A percentile compares a stretch with the other conserved stretches of the same genome.
Conservation (phyloP, 30 jellyfish, hydroid and myxozoan genomes). For the Catostylus mosaicus region DNA sequence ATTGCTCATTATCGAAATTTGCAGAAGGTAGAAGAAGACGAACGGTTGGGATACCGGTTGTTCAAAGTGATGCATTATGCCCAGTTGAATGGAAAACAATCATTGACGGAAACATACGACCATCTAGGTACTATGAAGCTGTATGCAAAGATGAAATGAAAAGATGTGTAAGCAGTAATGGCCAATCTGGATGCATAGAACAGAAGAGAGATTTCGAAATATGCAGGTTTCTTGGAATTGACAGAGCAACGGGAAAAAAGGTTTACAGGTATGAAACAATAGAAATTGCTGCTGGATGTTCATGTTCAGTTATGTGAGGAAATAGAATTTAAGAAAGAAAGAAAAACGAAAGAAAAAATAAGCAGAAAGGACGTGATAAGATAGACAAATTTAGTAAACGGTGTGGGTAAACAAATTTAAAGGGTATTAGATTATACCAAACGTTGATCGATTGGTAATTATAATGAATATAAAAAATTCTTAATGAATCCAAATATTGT, state of each 20-base stretch:
- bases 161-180: constrained; percentile 20
- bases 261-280: constrained; percentile 2
- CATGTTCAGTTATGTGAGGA: constrained; percentile 6
- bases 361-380: too few species aligned
- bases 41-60: too few species aligned
- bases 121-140: constrained; percentile 20
- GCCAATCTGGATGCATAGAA: constrained; percentile 30
- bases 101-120: constrained; percentile 20
- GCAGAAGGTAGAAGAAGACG: too few species aligned
- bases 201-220: background rate
- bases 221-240: constrained; percentile 9
- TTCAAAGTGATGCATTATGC: constrained; percentile 14
- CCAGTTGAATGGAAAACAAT: constrained; percentile 48
- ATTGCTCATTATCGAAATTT: too few species aligned
- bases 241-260: background rate
- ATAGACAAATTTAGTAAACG: too few species aligned
- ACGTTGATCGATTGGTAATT: background rate
- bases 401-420: background rate
- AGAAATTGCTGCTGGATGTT: constrained; percentile 40
- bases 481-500: too few species aligned
- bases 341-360: too few species aligned
- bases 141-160: constrained; percentile 33
- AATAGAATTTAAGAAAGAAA: too few species aligned
- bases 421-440: background rate
- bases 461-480: too few species aligned